Conservation (phyloP, 2,113 vertebrate species). For the Zootoca vivipara region DNA sequence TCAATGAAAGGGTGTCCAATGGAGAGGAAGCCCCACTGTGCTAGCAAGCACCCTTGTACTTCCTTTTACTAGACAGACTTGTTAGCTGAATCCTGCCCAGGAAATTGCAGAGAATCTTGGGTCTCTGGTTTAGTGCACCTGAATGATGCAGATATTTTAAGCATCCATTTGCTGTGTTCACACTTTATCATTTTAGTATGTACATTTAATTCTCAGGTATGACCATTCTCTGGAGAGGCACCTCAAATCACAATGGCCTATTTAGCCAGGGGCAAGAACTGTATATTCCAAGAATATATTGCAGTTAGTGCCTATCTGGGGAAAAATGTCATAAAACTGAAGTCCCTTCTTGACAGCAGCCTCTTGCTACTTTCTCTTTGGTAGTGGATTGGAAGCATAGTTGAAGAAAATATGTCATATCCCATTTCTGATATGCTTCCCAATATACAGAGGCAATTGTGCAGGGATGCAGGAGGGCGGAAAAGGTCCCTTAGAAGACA, state of each 20-base stretch:
- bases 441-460: not conserved
- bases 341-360: not conserved
- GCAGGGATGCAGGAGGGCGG: too few species aligned
- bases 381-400: not conserved
- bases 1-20: too few species aligned
- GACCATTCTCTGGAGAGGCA: not conserved
- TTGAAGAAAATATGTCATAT: not conserved
- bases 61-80: too few species aligned
- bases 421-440: not conserved
- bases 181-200: not conserved
- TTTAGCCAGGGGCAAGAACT: not conserved
- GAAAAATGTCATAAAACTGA: not conserved
- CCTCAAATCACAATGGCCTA: not conserved
- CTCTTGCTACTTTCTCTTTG: not conserved
- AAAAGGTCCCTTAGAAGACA: not conserved
- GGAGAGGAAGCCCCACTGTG: too few species aligned
- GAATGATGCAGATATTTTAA: not conserved
- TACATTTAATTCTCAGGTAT: not conserved
- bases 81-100: not conserved
- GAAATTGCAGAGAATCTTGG: not conserved
- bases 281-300: not conserved
- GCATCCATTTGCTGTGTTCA: not conserved
- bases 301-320: not conserved
- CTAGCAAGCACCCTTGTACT: too few species aligned
- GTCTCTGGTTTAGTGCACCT: not conserved